phyloP scores from a whole-genome alignment of 2,113 vertebrate species.

The Candoia aspera region DNA sequence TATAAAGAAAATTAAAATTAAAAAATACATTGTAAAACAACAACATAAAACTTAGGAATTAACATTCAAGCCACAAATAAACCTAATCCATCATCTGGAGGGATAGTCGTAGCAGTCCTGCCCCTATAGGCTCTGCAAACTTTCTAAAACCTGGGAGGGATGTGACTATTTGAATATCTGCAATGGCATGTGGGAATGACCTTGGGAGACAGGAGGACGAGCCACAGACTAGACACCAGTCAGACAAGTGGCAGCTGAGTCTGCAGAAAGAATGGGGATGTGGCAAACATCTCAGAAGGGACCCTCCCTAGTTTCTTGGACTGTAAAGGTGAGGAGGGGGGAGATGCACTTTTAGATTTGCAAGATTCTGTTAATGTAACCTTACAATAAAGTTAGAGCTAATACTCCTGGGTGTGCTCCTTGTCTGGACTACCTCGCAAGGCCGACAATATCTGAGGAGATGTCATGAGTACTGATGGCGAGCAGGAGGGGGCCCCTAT shows the following conservation, averaged over 20 bases:
- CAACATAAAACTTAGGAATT: neutral
- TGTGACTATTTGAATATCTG: neutral
- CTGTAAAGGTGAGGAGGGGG: neutral
- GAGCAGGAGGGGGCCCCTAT: too few relatives aligned
- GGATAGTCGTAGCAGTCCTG: neutral
- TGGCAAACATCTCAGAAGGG: neutral
- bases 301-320: too few relatives aligned
- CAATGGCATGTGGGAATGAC: neutral
- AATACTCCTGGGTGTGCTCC: too few relatives aligned
- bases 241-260: neutral
- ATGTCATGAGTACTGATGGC: too few relatives aligned
- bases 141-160: too few relatives aligned
- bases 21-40: neutral
- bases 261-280: neutral
- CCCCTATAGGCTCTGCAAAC: too few relatives aligned
- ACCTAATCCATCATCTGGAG: neutral
- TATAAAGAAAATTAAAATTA: neutral
- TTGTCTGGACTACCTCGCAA: too few relatives aligned
- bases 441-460: too few relatives aligned
- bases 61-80: neutral
- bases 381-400: too few relatives aligned
- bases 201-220: neutral
- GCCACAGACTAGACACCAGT: neutral
- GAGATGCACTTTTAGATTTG: neutral
- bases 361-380: neutral